Evolutionary conservation across 2,797 vertebrate genomes (phyloP).

Genomic region (Crypturellus tataupa): DNA sequence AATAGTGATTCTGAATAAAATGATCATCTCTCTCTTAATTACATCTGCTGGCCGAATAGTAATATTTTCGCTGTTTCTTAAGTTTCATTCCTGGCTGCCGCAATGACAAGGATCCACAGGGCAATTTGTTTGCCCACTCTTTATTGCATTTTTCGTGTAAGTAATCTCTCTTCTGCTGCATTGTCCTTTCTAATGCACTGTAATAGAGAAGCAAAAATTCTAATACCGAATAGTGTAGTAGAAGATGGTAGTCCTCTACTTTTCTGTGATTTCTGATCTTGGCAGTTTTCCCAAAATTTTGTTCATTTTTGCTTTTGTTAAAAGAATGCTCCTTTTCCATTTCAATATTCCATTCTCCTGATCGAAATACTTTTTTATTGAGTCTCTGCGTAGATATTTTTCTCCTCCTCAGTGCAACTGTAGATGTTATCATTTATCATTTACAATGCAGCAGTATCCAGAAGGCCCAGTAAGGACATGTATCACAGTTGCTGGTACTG

Average conservation of each 20-base stretch:
- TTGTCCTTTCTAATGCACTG: constrained; percentile 2
- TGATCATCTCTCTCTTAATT: neutral
- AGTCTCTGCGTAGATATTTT: neutral
- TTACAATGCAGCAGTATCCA: neutral
- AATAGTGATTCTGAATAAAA: constrained; percentile 16
- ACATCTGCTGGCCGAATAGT: constrained; percentile 21
- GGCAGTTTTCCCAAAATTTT: neutral
- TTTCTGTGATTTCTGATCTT: neutral
- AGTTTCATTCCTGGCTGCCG: constrained; percentile 22
- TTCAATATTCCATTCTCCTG: constrained; percentile 1
- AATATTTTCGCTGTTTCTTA: constrained; percentile 22
- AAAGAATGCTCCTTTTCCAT: neutral
- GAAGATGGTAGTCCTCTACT: neutral
- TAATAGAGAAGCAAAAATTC: neutral
- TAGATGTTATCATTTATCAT: neutral
- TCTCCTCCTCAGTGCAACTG: neutral
- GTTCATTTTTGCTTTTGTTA: neutral
- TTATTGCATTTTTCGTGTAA: constrained; percentile 27
- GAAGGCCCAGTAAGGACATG: neutral
- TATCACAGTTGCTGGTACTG: neutral
- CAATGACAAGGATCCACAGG: neutral
- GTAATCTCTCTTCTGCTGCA: neutral
- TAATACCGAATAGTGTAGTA: neutral
- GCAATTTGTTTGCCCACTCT: neutral
- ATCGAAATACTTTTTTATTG: constrained; percentile 14